Evolutionary conservation across 2,113 vertebrate species (phyloP), one percentile per base, ranked within the genome.

Genomic region (Sapayoa aenigma): DNA sequence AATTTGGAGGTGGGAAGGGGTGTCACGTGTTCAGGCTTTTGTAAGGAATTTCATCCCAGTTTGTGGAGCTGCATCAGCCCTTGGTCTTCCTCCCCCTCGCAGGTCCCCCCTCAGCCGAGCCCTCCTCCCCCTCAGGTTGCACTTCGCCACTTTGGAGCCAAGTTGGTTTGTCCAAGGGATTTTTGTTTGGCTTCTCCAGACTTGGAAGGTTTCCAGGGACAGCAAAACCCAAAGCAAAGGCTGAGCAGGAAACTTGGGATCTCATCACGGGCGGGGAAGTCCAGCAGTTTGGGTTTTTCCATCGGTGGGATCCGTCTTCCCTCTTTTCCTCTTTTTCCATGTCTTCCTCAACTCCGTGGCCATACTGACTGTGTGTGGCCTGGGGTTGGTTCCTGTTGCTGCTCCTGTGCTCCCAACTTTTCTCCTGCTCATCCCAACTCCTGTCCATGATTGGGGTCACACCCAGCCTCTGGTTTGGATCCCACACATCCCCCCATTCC

Each of bases 141-240:
- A 94, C 95, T 94, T 87, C 16, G 91, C 92, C 93, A 94, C 94
- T 94, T 95, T 95, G 46, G 88, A 84, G 66, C 91, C 89, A 67
- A 58, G 28, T 50, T 67, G 19, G 68, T 50, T 62, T 9, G 67
- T n/a, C 93, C 35, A 14, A 65, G 44, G 7, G 47, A 30, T 81
- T 59, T 58, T 8, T 0, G 1, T 82, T 81, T 11, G 87, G 90
- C 79, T 62, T 27, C 6, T 14, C 68, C 59, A 24, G 19, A 2
- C 74, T 44, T 58, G 91, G 90, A n/a, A 73, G 46, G 31, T 79
- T 86, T 63, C 84, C 77, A 91, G 95, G 89, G 84, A 66, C 84
- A 90, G 78, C 93, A 44, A 31, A 91, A 46, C 79, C 91, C 91
- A 91, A 92, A 95, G 92, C 41, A 23, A 17, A 60, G 62, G 27